A percentile compares a stretch with the other conserved stretches of the same genome.
Conservation (phyloP, 2,797 vertebrate genomes). For the Naso thynnoides region DNA sequence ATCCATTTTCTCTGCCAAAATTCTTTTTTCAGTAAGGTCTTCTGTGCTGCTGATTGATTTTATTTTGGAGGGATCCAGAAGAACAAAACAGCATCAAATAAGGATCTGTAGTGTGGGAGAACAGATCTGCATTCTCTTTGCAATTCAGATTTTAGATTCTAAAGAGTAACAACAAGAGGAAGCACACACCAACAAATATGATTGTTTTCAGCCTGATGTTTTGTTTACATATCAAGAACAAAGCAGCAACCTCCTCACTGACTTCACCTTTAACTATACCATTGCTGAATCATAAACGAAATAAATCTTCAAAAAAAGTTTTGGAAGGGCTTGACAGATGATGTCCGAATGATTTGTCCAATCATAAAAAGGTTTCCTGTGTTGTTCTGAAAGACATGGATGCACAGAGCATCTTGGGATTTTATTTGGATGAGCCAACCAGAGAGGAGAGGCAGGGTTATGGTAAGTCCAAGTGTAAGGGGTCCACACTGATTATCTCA, state of each 20-base stretch:
- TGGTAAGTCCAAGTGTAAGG: not conserved
- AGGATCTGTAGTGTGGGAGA: slow-evolving; percentile 48
- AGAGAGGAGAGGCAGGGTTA: not conserved
- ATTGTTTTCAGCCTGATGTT: slow-evolving; percentile 22
- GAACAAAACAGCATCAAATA: slow-evolving; percentile 44
- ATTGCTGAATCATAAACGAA: not conserved
- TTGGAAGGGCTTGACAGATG: not conserved
- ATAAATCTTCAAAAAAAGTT: not conserved
- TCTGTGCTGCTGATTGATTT: slow-evolving; percentile 52
- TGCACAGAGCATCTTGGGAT: not conserved
- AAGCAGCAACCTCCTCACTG: no score
- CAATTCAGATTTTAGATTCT: slow-evolving; percentile 43
- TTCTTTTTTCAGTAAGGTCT: slow-evolving; percentile 46
- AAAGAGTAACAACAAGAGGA: slow-evolving; percentile 16
- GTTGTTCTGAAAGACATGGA: not conserved
- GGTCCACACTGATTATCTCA: not conserved
- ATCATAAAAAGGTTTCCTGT: not conserved
- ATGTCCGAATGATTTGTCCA: not conserved
- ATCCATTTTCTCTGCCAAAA: slow-evolving; percentile 46
- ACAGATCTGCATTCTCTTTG: slow-evolving; percentile 44
- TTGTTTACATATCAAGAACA: not conserved
- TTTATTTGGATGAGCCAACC: not conserved
- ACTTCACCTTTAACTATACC: not conserved
- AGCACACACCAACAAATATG: slow-evolving; percentile 7
- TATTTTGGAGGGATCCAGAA: slow-evolving; percentile 40